Base-by-base conservation (phyloP, 2,797 vertebrate genomes). In the Gymnopithys bicolor region DNA sequence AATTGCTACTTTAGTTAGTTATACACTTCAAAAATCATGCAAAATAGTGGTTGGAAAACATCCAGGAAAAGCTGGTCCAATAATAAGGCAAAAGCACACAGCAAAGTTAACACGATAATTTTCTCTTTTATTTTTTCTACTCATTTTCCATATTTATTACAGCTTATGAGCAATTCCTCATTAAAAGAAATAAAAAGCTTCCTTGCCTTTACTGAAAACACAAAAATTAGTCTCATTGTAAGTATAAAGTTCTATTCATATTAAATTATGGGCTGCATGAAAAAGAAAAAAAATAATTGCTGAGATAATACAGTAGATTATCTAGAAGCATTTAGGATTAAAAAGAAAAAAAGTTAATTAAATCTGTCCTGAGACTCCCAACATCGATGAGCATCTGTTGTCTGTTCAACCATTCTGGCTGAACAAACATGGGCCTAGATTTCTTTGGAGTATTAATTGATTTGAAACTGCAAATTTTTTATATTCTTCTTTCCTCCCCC, bases 311-410 rank as follows among this genome's bases (percentile, higher is more conserved):
- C 35, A 81, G 27, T 69, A 75, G 64, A 91, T 88, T 30, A 75
- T 48, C 81, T 92, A 82, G 68, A 91, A 93, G 11, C 46, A 93
- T 93, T 87, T 91, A 78, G 52, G 28, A 17, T 63, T 43, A 53
- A 53, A 30, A 30, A 59, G 10, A 25, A 74, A 76, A 73, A 64
- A 89, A 43, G 25, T 52, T 92, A 93, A 95, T 91, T 94, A 93
- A 89, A 90, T 89, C 83, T 93, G 82, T 63, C 70, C 90, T 71
- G 87, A 95, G 88, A 92, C 84, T 92, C 84, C 52, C 7, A 0
- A 86, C 88, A 93, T 64, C 23, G 3, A 74, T 77, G 53, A 87
- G 73, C 92, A 95, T 62, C 77, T 95, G 64, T 78, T 94, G 77
- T 53, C 60, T 66, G 49, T 43, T 86, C 66, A 73, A 39, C 33